These are phyloP conservation scores for Speoplatyrhinus poulsoni DNA, from an alignment of 2,113 vertebrate species.

Conservation along the genomic window DNA sequence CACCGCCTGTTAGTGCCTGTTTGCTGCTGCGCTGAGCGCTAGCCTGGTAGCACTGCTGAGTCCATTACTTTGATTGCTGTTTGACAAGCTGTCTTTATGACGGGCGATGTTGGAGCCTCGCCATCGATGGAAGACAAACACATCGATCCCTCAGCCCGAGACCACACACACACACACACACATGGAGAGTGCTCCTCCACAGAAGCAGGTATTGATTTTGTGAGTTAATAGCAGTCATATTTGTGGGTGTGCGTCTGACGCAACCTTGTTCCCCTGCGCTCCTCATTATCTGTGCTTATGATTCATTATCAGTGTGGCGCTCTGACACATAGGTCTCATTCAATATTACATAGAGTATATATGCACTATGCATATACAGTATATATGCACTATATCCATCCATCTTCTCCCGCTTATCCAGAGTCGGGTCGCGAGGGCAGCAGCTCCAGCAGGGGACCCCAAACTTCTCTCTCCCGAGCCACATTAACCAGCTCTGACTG, in stretches of 20 bases:
- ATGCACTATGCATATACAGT: conserved; percentile 9
- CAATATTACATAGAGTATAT: background rate
- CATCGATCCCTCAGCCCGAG: conserved; percentile 72
- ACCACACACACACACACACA: conserved; percentile 68
- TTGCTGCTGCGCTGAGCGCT: conserved; percentile 44
- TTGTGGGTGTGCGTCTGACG: conserved; percentile 61
- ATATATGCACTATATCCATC: conserved; percentile 8
- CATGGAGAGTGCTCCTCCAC: conserved; percentile 69
- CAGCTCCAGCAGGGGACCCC: no score
- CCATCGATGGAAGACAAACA: conserved; percentile 74
- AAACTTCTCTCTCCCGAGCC: no score
- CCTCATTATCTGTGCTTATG: conserved; percentile 43
- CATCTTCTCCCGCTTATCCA: conserved; percentile 31
- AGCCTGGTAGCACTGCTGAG: conserved; percentile 46
- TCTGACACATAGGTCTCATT: no score
- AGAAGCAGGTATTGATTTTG: conserved; percentile 74
- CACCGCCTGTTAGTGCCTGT: background rate
- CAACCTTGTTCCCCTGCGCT: conserved; percentile 40
- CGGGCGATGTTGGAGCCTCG: conserved; percentile 58
- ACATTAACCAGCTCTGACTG: no score
- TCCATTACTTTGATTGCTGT: conserved; percentile 74
- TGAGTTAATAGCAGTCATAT: conserved; percentile 74
- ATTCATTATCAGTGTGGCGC: conserved; percentile 49
- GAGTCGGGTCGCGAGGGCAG: no score
- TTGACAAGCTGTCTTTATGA: conserved; percentile 80